These are phyloP conservation scores for Phaetusa simplex DNA, from an alignment of 2,113 vertebrate species.

Conservation along the genomic window DNA sequence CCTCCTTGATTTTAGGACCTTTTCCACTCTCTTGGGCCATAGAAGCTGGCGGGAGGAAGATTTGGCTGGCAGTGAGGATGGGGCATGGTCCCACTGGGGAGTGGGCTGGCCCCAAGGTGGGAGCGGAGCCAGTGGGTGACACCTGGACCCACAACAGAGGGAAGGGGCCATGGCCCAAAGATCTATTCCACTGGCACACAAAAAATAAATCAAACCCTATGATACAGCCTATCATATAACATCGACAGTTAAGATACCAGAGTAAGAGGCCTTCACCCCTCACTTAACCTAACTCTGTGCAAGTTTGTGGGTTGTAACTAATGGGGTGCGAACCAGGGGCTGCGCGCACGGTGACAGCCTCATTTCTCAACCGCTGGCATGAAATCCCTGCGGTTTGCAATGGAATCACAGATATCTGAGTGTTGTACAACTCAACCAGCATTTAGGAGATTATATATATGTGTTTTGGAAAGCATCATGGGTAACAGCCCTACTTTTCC, in stretches of 20 bases:
- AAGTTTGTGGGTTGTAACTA: not conserved
- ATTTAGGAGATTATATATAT: not conserved
- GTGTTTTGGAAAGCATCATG: not conserved
- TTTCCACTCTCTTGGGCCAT: not conserved
- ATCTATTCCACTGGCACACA: not conserved
- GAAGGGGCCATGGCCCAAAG: not conserved
- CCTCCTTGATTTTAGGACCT: not conserved
- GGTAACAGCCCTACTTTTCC: not conserved
- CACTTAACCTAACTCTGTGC: not conserved
- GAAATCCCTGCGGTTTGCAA: not conserved
- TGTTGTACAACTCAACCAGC: not conserved
- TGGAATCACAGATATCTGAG: not conserved
- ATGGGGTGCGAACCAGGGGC: not conserved
- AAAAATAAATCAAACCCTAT: not conserved
- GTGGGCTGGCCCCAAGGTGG: rapidly evolving
- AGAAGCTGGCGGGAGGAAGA: not conserved
- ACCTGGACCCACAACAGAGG: not conserved
- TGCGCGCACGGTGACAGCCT: rapidly evolving
- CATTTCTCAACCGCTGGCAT: not conserved
- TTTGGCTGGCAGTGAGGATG: rapidly evolving
- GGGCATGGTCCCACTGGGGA: not conserved
- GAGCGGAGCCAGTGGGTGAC: not conserved
- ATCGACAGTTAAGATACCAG: not conserved
- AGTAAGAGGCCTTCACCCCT: not conserved
- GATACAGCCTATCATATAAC: not conserved